Conservation (phyloP, 1,140 invertebrate species). For the Eupristina koningsbergeri region DNA sequence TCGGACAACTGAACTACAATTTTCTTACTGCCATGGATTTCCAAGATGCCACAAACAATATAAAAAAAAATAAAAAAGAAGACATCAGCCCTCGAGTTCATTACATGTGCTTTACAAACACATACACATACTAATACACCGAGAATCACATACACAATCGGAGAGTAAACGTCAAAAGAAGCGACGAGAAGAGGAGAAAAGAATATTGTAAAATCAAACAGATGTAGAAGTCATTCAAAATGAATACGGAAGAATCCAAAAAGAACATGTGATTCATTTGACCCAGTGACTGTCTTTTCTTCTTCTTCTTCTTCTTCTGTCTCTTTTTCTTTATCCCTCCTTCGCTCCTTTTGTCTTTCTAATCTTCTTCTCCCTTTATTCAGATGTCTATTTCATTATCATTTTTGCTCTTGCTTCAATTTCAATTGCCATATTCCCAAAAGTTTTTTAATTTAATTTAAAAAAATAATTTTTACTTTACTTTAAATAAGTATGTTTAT, state of each 20-base stretch:
- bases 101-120: slow-evolving; percentile 46
- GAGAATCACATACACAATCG: slow-evolving; percentile 62
- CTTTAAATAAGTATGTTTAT: no score
- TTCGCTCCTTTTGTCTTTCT: slow-evolving; percentile 37
- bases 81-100: slow-evolving; percentile 29
- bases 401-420: neutral
- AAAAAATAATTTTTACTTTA: no score
- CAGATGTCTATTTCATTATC: neutral
- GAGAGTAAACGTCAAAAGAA: slow-evolving; percentile 2
- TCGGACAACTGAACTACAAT: no score
- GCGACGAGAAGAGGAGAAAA: slow-evolving; percentile 27
- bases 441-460: no score
- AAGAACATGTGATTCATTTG: slow-evolving; percentile 64
- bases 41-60: neutral
- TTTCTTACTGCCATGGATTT: neutral
- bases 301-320: slow-evolving; percentile 57
- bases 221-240: neutral
- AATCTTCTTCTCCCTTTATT: neutral
- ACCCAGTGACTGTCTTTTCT: slow-evolving; percentile 70
- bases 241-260: slow-evolving; percentile 29
- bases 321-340: slow-evolving; percentile 58
- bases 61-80: neutral
- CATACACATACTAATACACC: slow-evolving; percentile 45
- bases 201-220: slow-evolving; percentile 3
- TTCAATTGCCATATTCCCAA: no score